These are phyloP conservation scores for Aelia acuminata DNA, from an alignment of 2,888 invertebrate species.

Conservation along the genomic window DNA sequence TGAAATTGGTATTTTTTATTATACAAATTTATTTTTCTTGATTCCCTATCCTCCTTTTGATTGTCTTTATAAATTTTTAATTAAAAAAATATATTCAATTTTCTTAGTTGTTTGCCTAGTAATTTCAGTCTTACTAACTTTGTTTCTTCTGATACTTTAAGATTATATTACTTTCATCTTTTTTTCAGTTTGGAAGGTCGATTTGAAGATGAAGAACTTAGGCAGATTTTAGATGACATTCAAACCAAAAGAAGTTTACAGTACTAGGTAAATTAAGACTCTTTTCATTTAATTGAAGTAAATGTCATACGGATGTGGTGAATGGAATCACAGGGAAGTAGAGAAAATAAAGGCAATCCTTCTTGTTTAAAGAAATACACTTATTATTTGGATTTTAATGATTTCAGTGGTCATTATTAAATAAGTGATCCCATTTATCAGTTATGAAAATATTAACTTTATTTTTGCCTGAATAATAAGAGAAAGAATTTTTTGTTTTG, in stretches of 20 bases:
- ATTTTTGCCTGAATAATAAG: background rate
- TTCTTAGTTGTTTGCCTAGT: too few species aligned
- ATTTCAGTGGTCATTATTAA: background rate
- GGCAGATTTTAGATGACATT: conserved; percentile 96
- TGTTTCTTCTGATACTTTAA: conserved; percentile 22
- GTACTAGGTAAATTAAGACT: conserved; percentile 74
- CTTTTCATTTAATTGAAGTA: conserved; percentile 1
- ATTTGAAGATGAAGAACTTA: conserved; percentile 98
- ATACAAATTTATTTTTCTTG: background rate
- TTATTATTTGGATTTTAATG: background rate
- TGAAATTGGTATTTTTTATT: too few species aligned
- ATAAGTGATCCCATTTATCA: conserved; percentile 50
- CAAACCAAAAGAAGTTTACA: conserved; percentile 98
- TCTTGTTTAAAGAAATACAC: background rate
- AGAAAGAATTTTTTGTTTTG: conserved; percentile 48
- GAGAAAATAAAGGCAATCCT: background rate
- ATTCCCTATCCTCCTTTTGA: background rate
- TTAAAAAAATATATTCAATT: background rate
- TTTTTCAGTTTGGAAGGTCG: conserved; percentile 88
- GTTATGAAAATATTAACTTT: background rate
- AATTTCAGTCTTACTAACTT: conserved; percentile 5
- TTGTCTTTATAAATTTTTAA: background rate
- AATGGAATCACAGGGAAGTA: conserved; percentile 48
- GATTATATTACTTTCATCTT: conserved; percentile 60
- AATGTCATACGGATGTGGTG: conserved; percentile 29